Conservation (phyloP, 2,888 invertebrate genomes). For the Diplolepis rosae region DNA sequence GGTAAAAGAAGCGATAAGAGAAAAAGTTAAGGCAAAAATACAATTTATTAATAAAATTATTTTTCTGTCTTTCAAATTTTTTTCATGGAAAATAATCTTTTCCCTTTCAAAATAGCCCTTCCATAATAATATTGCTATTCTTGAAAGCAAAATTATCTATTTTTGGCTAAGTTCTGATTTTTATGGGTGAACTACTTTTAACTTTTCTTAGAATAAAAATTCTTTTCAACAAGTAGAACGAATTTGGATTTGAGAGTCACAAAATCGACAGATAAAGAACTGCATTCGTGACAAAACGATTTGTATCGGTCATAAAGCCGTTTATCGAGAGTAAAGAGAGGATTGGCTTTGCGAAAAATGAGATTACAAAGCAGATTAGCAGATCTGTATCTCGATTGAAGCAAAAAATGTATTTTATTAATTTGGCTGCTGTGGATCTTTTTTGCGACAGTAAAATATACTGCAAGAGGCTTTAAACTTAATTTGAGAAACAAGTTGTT, state of each 20-base stretch:
- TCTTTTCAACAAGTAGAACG: not conserved
- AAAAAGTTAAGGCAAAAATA: too few species aligned
- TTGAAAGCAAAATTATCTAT: too few species aligned
- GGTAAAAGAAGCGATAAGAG: too few species aligned
- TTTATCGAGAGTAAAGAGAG: slow-evolving; percentile 26
- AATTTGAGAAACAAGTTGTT: not conserved
- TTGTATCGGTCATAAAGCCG: slow-evolving; percentile 12
- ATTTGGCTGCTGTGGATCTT: not conserved
- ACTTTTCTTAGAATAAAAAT: not conserved
- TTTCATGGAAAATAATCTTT: too few species aligned
- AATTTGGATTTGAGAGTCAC: not conserved
- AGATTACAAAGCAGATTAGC: slow-evolving; percentile 1
- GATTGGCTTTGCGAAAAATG: slow-evolving; percentile 17
- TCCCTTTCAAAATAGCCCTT: too few species aligned
- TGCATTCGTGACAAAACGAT: slow-evolving; percentile 16
- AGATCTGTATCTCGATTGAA: not conserved
- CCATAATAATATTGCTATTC: too few species aligned
- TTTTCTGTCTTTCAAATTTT: too few species aligned
- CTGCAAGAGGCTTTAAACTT: not conserved
- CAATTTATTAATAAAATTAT: too few species aligned
- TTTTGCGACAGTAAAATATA: not conserved
- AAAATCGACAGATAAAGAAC: slow-evolving; percentile 18
- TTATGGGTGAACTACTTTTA: too few species aligned
- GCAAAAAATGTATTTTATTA: slow-evolving; percentile 8
- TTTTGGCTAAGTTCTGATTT: too few species aligned